Base-by-base conservation (phyloP, 2,797 vertebrate genomes). In the Potorous gilbertii region DNA sequence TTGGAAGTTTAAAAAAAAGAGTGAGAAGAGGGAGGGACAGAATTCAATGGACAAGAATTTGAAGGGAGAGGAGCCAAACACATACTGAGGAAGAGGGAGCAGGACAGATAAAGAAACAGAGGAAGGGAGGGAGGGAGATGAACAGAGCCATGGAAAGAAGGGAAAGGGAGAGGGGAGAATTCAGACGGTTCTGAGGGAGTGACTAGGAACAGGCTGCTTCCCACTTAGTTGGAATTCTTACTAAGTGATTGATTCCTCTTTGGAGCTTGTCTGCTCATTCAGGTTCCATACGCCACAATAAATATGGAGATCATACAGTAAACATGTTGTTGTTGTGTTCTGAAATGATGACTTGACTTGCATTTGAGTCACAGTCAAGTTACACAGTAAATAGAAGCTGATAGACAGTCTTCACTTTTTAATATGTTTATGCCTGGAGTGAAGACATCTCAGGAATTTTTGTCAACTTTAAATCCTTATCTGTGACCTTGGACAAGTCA, bases 1-100 rank as follows among this genome's bases (percentile, higher is more conserved):
- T 66, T 66, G 62, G 95, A 96, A 56, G 56, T 5, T 50, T 59
- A 28, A 10, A 55, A 92, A 87, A 91, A 50, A 93, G 92, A 46
- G 93, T 59, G 66, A 56, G 40, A 92, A 91, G 34, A 40, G 31
- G 93, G 54, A 91, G 93, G 74, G 21, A 24, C 40, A 50, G 94
- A 94, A 55, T 90, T 34, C 56, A 18, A 40, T 50, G 46, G 94
- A 93, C 74, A 57, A n/a, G 56, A 92, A 95, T 50, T 24, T 56
- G 90, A 34, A 92, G 31, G 92, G 1, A 34, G 56, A 9, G 46
- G 28, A 54, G 28, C 4, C 21, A 55, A 74, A 52, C 52, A 57
- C 12, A 91, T 29, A 95, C 50, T 89, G 40, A 12, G 46, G 10
- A 57, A 46, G 92, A 13, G 91, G 74, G 55, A 90, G 81, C n/a